Evolutionary conservation across 1,140 invertebrate genomes (phyloP).

Genomic region (Lepidostoma basale): DNA sequence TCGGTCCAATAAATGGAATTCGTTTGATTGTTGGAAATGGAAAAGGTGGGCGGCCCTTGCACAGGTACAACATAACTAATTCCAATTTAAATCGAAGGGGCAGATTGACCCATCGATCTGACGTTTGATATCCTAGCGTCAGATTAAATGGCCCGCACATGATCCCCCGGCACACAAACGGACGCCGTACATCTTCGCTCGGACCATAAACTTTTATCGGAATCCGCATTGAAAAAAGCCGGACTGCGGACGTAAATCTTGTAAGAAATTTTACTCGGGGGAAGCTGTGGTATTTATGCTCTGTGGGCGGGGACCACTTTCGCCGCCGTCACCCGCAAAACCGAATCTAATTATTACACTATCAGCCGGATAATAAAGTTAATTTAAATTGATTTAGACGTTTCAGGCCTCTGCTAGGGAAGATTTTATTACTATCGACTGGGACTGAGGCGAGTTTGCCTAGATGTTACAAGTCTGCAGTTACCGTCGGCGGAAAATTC

Average conservation of each 20-base stretch:
- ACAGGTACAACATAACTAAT: not conserved
- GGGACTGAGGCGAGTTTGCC: too few relatives aligned
- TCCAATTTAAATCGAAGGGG: not conserved
- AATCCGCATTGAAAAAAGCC: not conserved
- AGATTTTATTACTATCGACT: too few relatives aligned
- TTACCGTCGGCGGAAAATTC: too few relatives aligned
- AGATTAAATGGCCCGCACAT: not conserved
- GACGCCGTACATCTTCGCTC: not conserved
- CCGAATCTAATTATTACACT: too few relatives aligned
- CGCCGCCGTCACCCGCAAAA: too few relatives aligned
- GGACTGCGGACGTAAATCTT: not conserved
- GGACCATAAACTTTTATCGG: not conserved
- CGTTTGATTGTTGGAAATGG: too few relatives aligned
- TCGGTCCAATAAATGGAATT: too few relatives aligned
- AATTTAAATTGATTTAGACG: too few relatives aligned
- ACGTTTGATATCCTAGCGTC: not conserved
- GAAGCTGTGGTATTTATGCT: not conserved
- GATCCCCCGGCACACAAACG: not conserved
- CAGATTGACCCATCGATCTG: not conserved
- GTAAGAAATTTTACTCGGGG: not conserved
- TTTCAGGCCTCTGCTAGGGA: too few relatives aligned
- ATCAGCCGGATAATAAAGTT: too few relatives aligned
- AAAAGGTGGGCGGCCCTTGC: too few relatives aligned
- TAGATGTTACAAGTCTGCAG: too few relatives aligned
- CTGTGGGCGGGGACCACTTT: not conserved